Base-by-base conservation (phyloP, 2,797 vertebrate species). In the Chrosomus eos region DNA sequence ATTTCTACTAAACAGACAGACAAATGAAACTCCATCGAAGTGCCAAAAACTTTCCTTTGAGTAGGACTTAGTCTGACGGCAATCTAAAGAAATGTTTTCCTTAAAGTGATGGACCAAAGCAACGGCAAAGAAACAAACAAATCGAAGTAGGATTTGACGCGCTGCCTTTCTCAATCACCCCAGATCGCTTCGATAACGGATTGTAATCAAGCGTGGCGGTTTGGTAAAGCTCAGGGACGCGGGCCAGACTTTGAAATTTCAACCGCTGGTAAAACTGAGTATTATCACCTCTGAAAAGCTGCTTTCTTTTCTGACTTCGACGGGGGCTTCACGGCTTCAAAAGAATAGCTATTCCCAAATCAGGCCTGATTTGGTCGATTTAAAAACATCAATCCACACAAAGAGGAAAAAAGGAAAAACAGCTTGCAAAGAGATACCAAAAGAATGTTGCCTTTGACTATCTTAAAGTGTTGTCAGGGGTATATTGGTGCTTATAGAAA, bases 311-410 rank as follows among this genome's bases (percentile, higher is more conserved):
- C 89, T 81, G 87, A 91, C 91, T 92, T 91, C 90, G 89, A 93
- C 89, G 68, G 86, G 86, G 92, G 90, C 92, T 93, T 90, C 93
- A 93, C 91, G 91, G 93, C 95, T 95, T 96, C 95, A 96, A 95
- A 95, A 93, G 93, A 88, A 94, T 70, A 87, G 89, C 91, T 89
- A 93, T 92, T 92, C 92, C 91, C 89, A 92, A 92, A 95, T 94
- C 94, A 92, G 73, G 36, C 13, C 89, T 91, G 91, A 94, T 94
- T 88, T 94, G 91, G 93, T 93, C 90, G 89, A 95, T 94, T 93
- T 89, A 85, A 92, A 91, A 70, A 87, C 92, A 94, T 94, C 87
- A 93, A 95, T 94, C 91, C 84, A n/a, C 83, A 82, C 51, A 43
- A 68, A 75, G 45, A 67, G 43, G 13, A 51, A 81, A 70, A 82